These are phyloP conservation scores for Melanogrammus aeglefinus DNA, from an alignment of 2,797 vertebrate species.

Conservation along the genomic window DNA sequence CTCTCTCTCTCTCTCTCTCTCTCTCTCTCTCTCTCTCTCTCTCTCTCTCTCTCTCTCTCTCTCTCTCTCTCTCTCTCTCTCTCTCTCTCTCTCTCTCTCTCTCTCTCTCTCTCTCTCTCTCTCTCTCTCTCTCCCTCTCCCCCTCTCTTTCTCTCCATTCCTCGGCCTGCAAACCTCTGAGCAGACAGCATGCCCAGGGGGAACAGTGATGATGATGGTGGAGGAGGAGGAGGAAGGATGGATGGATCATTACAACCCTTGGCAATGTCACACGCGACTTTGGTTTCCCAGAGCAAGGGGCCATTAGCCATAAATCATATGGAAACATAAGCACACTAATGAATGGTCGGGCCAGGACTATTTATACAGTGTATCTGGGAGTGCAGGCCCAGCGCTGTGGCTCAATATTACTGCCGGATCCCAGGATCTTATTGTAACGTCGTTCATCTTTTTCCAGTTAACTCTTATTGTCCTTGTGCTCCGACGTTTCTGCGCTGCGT, in stretches of 20 bases:
- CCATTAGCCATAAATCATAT: slow-evolving; percentile 2
- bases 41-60: background rate
- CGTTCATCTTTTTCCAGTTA: background rate
- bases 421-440: background rate
- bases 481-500: background rate
- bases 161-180: slow-evolving; percentile 34
- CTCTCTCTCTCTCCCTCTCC: background rate
- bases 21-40: background rate
- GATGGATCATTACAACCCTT: slow-evolving; percentile 46
- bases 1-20: background rate
- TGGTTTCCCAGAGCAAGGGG: background rate
- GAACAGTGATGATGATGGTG: slow-evolving; percentile 17
- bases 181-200: slow-evolving; percentile 31
- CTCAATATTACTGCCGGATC: background rate
- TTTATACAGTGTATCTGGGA: background rate
- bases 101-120: background rate
- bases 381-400: background rate
- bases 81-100: background rate
- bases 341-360: background rate
- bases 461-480: background rate
- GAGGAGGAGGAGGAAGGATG: slow-evolving; percentile 9
- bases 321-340: slow-evolving; percentile 4
- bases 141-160: background rate
- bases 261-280: slow-evolving; percentile 41
- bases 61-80: background rate